A percentile compares a stretch with the other conserved stretches of the same genome.
Conservation (phyloP, 2,113 vertebrate species). For the Archocentrus centrarchus region DNA sequence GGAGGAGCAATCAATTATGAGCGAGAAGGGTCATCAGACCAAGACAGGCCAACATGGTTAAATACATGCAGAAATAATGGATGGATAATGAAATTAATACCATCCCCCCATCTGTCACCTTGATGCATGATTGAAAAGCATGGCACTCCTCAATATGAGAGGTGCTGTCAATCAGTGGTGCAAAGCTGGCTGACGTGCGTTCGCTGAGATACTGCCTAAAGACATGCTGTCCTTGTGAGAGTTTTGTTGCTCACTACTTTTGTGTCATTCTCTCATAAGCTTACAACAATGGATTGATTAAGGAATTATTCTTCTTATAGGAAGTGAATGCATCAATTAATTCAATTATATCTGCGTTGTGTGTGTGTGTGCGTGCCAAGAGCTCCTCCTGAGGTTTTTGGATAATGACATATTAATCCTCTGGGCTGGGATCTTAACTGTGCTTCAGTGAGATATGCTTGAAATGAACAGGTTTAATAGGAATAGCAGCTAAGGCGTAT, state of each 20-base stretch:
- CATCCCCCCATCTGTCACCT: constrained; percentile 63
- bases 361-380: constrained; percentile 1
- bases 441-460: constrained; percentile 56
- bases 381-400: constrained; percentile 34
- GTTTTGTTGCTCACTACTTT: constrained; percentile 2
- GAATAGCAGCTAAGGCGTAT: constrained; percentile 33
- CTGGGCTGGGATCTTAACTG: constrained; percentile 78
- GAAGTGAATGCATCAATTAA: constrained; percentile 51
- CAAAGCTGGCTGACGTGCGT: neutral
- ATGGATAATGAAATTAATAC: constrained; percentile 66
- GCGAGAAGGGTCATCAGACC: constrained; percentile 35
- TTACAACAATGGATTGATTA: constrained; percentile 64
- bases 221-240: constrained; percentile 54
- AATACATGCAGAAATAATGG: constrained; percentile 58
- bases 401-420: constrained; percentile 65
- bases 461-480: constrained; percentile 42
- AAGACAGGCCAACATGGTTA: constrained; percentile 51
- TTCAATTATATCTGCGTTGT: constrained; percentile 52
- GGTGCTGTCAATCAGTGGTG: constrained; percentile 57
- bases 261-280: constrained; percentile 43
- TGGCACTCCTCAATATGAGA: constrained; percentile 8
- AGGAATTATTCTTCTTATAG: constrained; percentile 56
- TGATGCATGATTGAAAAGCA: constrained; percentile 64
- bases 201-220: neutral
- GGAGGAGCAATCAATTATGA: constrained; percentile 54